Conservation (phyloP, 2,888 invertebrate species). For the Mythimna loreyi region DNA sequence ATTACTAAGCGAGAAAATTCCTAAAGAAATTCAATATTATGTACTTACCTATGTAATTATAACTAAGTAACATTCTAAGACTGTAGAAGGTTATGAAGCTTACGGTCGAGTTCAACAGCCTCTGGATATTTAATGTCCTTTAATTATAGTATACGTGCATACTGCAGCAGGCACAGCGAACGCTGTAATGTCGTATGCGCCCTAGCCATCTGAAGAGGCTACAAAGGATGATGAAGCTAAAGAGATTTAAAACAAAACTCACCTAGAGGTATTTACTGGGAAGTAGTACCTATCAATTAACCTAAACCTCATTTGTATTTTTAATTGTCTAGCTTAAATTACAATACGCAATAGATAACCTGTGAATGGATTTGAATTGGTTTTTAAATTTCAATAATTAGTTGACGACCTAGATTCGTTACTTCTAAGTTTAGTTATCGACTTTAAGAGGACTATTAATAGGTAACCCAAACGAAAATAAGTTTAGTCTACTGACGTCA, state of each 20-base stretch:
- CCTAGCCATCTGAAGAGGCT: background rate
- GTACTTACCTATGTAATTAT: slow-evolving; percentile 18
- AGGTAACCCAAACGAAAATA: slow-evolving; percentile 33
- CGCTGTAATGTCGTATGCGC: too few species aligned
- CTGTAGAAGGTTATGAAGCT: background rate
- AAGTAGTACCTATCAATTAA: background rate
- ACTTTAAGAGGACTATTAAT: slow-evolving; percentile 33
- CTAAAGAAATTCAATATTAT: slow-evolving; percentile 75
- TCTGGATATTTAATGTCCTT: slow-evolving; percentile 21
- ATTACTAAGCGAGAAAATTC: slow-evolving; percentile 70
- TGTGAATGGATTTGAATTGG: slow-evolving; percentile 3
- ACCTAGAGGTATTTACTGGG: background rate
- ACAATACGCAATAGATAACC: background rate
- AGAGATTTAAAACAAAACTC: background rate
- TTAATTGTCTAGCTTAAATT: background rate
- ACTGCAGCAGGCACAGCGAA: too few species aligned
- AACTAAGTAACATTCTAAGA: slow-evolving; percentile 23
- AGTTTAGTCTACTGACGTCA: slow-evolving; percentile 33
- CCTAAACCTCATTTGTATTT: background rate
- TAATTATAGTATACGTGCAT: background rate
- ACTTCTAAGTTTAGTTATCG: slow-evolving; percentile 23
- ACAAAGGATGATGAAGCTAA: background rate
- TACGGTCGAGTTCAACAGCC: slow-evolving; percentile 19
- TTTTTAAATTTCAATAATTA: slow-evolving; percentile 8
- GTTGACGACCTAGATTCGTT: slow-evolving; percentile 27